A percentile compares a stretch with the other conserved stretches of the same genome.
Conservation (phyloP, 35 echinoderm and acorn worm genomes). For the Ophioderma brevispina region DNA sequence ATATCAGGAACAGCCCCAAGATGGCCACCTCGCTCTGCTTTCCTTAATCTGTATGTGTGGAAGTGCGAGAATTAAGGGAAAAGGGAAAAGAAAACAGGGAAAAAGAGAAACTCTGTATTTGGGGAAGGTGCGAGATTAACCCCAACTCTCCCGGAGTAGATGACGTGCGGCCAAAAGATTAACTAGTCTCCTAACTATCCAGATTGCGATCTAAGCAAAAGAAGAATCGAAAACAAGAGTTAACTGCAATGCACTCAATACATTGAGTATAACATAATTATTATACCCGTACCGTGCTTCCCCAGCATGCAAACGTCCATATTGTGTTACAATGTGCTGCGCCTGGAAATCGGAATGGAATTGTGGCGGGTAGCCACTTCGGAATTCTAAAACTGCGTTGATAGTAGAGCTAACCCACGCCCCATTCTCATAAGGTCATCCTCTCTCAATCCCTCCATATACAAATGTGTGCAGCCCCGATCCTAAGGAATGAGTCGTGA, state of each 20-base stretch:
- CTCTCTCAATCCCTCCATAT: not conserved
- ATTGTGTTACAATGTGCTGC: not conserved
- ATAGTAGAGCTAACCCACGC: not conserved
- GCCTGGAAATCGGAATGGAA: not conserved
- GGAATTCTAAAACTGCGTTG: not conserved
- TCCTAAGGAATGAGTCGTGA: not conserved
- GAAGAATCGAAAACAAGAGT: not conserved
- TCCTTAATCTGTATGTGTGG: not conserved
- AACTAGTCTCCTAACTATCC: not conserved
- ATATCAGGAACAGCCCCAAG: not conserved
- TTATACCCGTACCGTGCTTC: not conserved
- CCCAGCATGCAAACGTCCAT: not conserved
- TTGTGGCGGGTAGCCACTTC: not conserved
- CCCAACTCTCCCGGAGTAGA: not conserved
- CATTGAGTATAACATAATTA: not conserved
- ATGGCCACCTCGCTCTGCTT: not conserved
- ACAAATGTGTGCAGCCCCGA: not conserved
- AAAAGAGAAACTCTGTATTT: no score
- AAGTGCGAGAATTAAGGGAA: not conserved
- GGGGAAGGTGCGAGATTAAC: not conserved
- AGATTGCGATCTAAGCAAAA: not conserved
- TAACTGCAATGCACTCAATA: not conserved
- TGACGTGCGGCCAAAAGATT: no score
- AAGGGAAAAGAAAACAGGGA: no score
- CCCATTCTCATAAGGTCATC: not conserved